Evolutionary conservation across 2,797 vertebrate genomes (phyloP), one percentile per base, ranked within the genome.

Genomic region (Sebastes goodei): DNA sequence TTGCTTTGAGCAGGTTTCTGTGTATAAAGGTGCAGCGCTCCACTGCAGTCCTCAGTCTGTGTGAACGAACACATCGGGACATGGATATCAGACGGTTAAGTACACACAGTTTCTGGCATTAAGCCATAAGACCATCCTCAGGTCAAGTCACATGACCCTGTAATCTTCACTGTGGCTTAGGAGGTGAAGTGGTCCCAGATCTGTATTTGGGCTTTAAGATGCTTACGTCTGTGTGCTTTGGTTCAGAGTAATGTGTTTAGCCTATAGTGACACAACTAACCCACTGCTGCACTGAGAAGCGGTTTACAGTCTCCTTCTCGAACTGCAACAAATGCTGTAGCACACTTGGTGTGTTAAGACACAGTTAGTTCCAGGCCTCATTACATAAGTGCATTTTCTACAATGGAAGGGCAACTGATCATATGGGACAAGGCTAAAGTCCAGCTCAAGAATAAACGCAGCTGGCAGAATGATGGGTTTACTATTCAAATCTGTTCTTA

Each of bases 201-300:
- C 91, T 90, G 85, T 85, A 85, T 86, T 87, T 90, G 89, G 59
- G 67, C 61, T 90, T 79, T 92, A 88, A 92, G 91, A 85, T 88
- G 91, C 87, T 92, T 92, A 92, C 66, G 84, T 77, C 71, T 27
- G 12, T 78, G 63, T 80, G 78, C 78, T 76, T 83, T 76, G 69
- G 69, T 85, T 89, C 74, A 46, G 42, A 46, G 42, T 17, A 46
- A 46, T 46, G 42, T 46, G 15, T 46, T 46, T 17, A 46, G 15
- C 0, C 42, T 46, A 42, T 15, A 17, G 42, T 30, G 59, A 79
- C 80, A 72, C 64, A 59, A 23, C 69, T 30, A 30, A 79, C 66
- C 29, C 9, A 10, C 53, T 30, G 14, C 78, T 73, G 49, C 46
- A 12, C 23, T 30, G 63, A 46, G 15, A 52, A 23, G 56, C 33